Evolutionary conservation across 2,888 invertebrate genomes (phyloP), one percentile per base, ranked within the genome.

Genomic region (Drosophila incognita): DNA sequence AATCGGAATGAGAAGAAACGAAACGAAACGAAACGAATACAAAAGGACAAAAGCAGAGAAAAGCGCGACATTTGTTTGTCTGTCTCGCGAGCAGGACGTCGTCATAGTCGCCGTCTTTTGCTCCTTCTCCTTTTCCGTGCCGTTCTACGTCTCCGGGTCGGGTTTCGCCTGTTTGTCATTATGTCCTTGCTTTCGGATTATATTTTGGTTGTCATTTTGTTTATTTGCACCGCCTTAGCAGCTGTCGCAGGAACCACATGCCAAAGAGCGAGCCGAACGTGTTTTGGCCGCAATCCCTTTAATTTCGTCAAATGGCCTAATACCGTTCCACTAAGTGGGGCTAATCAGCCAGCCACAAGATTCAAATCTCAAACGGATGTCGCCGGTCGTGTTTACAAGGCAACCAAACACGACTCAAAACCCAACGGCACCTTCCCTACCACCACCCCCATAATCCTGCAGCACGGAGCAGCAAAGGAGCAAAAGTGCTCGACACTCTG

Each of bases 231-330:
- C 80, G 87, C 81, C 89, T 89, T 79, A 79, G 76, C 87, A 87
- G 85, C 89, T 85, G 85, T 81, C 84, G 77, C 36, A 33, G 33
- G 40, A 36, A 7, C 13, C 65, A 21, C 46, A 46, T 52, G 31
- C 52, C 51, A 68, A 53, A 33, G 53, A n/a, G 53, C n/a, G 53
- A 27, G 51, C 29, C 61, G 46, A 65, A 15, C 61, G 13, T 33
- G 40, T 42, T 40, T 21, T 66, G 54, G 42, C 71, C 69, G 59
- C 69, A 79, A 81, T 78, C 74, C 85, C 70, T 78, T 89, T 87
- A 87, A 89, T 77, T 81, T 87, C 73, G 89, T 76, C 88, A 85
- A 87, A 87, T 89, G 86, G 85, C 82, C 87, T 82, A 87, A 89
- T 87, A 79, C 81, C 81, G 73, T 74, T 89, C 83, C 89, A 87